Percentiles rank a stretch among this genome's conserved stretches.
Conservation (phyloP, 2,888 invertebrate genomes). For the Neoitamus cyanurus region DNA sequence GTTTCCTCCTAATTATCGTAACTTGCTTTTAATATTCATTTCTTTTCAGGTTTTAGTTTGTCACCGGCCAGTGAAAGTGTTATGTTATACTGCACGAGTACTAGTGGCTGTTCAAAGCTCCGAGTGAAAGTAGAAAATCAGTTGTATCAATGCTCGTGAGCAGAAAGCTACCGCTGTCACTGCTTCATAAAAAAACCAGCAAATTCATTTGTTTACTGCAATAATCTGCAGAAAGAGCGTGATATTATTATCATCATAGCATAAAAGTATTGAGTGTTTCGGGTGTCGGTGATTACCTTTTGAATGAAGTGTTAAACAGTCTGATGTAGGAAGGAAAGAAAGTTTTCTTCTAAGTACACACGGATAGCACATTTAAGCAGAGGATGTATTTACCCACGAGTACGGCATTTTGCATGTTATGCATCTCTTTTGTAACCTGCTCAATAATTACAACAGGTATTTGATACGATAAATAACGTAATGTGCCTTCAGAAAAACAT, state of each 20-base stretch:
- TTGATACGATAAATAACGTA: neutral
- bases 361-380: neutral
- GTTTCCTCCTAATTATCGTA: neutral
- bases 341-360: neutral
- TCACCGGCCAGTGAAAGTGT: conserved; percentile 31
- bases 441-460: neutral
- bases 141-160: too few relatives aligned
- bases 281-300: neutral
- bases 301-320: neutral
- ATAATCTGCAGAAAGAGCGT: too few relatives aligned
- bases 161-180: neutral
- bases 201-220: too few relatives aligned
- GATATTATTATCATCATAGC: too few relatives aligned
- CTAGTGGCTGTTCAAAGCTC: neutral
- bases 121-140: neutral
- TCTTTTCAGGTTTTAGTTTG: conserved; percentile 6
- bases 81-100: neutral
- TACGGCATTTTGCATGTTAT: neutral
- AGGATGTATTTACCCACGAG: neutral
- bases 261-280: neutral
- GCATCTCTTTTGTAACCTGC: neutral
- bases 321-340: neutral
- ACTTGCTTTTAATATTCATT: conserved; percentile 12
- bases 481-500: neutral
- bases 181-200: too few relatives aligned